phyloP scores from a whole-genome alignment of 1,140 invertebrate genomes.

The Ceratosolen fusciceps region DNA sequence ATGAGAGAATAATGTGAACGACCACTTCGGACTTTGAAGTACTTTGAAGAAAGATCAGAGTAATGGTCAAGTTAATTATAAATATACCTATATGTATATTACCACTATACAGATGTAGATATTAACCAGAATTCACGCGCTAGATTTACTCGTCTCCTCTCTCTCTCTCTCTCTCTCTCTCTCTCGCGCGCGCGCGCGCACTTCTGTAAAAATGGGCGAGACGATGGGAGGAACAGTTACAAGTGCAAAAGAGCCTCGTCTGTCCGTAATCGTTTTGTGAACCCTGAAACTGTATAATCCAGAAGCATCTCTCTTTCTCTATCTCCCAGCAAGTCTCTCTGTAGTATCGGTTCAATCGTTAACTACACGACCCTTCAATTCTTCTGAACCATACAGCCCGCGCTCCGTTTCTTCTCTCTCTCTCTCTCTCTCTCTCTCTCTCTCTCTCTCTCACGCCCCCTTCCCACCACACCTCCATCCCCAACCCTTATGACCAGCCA shows the following conservation, averaged over 20 bases:
- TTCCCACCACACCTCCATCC: slow-evolving; percentile 46
- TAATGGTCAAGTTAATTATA: slow-evolving; percentile 16
- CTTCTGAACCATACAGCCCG: no score
- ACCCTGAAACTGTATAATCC: slow-evolving; percentile 71
- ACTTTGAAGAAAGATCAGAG: slow-evolving; percentile 9
- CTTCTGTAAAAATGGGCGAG: no score
- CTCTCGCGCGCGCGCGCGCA: no score
- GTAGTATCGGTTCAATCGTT: no score
- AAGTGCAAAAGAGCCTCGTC: slow-evolving; percentile 42
- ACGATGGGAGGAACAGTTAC: no score
- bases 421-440: slow-evolving; percentile 48
- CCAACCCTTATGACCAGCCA: no score
- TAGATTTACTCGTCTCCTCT: slow-evolving; percentile 16
- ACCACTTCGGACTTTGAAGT: no score
- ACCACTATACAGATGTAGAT: slow-evolving; percentile 57
- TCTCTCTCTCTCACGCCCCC: slow-evolving; percentile 30
- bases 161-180: no score
- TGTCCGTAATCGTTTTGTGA: slow-evolving; percentile 69
- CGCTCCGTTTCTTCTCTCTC: neutral
- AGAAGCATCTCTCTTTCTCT: slow-evolving; percentile 43
- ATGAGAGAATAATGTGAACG: no score
- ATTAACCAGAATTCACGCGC: slow-evolving; percentile 63
- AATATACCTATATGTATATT: slow-evolving; percentile 31
- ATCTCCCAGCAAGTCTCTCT: slow-evolving; percentile 49
- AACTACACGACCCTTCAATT: no score